These are phyloP conservation scores for Limnodromus scolopaceus DNA, from an alignment of 2,797 vertebrate species.

Conservation along the genomic window DNA sequence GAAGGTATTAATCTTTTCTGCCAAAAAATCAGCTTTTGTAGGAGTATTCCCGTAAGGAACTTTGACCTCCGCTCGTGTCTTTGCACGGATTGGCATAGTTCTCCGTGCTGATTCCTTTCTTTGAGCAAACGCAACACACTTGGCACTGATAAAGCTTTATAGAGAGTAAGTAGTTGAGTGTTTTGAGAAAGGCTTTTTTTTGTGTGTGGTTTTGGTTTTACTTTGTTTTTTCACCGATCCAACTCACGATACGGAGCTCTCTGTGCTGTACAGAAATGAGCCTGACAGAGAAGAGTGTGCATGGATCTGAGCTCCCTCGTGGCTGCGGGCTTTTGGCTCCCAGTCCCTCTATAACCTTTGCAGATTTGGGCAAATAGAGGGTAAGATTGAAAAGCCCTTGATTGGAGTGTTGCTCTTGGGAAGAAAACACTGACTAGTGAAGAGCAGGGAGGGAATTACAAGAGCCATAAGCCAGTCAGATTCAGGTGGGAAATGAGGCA, in stretches of 20 bases:
- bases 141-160: neutral
- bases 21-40: neutral
- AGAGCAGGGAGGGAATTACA: neutral
- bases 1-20: neutral
- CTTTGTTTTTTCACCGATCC: neutral
- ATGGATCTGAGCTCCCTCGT: neutral
- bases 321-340: neutral
- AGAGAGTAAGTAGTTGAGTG: neutral
- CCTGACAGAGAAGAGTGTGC: neutral
- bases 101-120: neutral
- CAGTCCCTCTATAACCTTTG: neutral
- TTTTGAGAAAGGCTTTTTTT: neutral
- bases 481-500: neutral
- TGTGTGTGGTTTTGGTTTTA: neutral
- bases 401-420: neutral
- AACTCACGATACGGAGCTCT: accelerated
- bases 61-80: neutral
- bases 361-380: neutral
- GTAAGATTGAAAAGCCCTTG: neutral
- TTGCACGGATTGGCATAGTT: neutral
- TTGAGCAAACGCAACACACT: neutral
- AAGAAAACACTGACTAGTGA: neutral
- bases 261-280: neutral
- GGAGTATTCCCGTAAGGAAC: neutral
- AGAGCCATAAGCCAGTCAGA: neutral